Conservation (phyloP, 2,113 vertebrate species). For the Lepisosteus oculatus region DNA sequence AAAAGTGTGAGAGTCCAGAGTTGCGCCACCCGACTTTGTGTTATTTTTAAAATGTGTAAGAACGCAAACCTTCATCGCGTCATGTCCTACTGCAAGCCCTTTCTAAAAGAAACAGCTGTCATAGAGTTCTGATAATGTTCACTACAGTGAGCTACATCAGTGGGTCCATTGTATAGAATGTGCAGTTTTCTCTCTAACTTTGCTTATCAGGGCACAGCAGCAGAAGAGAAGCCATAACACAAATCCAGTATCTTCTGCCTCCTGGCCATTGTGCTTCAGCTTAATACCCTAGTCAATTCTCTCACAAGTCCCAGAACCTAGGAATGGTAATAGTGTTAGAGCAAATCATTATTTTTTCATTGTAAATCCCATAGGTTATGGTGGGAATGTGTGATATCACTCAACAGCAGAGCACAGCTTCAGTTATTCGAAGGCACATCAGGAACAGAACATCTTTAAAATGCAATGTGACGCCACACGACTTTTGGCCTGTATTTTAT, state of each 20-base stretch:
- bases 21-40: too few relatives aligned
- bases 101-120: background rate
- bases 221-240: constrained; percentile 12
- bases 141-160: constrained; percentile 19
- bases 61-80: too few relatives aligned
- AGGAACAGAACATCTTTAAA: background rate
- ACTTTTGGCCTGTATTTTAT: background rate
- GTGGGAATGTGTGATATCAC: background rate
- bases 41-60: too few relatives aligned
- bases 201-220: constrained; percentile 29
- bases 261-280: background rate
- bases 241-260: constrained; percentile 3
- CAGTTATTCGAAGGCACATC: background rate
- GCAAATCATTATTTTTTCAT: background rate
- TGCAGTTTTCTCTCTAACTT: constrained; percentile 8
- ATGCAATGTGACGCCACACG: background rate
- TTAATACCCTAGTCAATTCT: background rate
- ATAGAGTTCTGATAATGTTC: constrained; percentile 14
- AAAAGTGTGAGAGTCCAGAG: too few relatives aligned
- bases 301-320: background rate
- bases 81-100: too few relatives aligned
- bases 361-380: background rate
- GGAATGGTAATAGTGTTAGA: background rate
- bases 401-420: background rate
- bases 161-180: constrained; percentile 19